Percentiles rank a stretch among this genome's conserved stretches.
phyloP scores from a whole-genome alignment of 2,113 vertebrate genomes.

The Muntiacus reevesi region DNA sequence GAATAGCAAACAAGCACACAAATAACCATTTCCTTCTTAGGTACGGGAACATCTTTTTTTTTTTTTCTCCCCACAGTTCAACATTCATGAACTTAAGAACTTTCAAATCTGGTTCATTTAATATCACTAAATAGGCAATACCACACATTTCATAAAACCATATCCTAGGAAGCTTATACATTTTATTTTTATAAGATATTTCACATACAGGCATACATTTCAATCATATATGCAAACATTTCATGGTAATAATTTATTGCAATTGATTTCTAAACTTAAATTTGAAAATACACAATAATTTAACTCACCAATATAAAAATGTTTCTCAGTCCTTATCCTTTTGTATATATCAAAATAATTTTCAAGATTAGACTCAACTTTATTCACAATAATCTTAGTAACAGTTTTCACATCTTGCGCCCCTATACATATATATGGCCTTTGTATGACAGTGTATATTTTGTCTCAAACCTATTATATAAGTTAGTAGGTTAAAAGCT shows the following conservation, averaged over 20 bases:
- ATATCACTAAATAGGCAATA: not conserved
- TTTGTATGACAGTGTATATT: conserved; percentile 29
- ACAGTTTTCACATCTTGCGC: not conserved
- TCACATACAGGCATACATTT: not conserved
- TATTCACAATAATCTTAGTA: conserved; percentile 6
- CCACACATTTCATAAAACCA: not conserved
- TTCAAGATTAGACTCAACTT: conserved; percentile 21
- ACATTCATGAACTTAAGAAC: not conserved
- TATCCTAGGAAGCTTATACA: not conserved
- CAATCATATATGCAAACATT: not conserved
- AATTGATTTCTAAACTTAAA: not conserved
- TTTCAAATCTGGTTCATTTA: not conserved
- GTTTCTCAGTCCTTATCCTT: not conserved
- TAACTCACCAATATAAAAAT: not conserved
- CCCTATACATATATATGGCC: not conserved
- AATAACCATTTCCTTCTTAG: not conserved
- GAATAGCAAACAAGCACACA: not conserved
- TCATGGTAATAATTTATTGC: not conserved
- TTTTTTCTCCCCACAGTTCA: not conserved
- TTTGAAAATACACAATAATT: not conserved
- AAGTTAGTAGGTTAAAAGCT: conserved; percentile 31
- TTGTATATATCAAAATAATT: conserved; percentile 8
- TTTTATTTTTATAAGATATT: not conserved
- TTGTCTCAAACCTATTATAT: conserved; percentile 35
- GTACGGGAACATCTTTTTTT: not conserved